These are phyloP conservation scores for Echinops telfairi DNA, from an alignment of 2,113 vertebrate genomes.

Conservation along the genomic window DNA sequence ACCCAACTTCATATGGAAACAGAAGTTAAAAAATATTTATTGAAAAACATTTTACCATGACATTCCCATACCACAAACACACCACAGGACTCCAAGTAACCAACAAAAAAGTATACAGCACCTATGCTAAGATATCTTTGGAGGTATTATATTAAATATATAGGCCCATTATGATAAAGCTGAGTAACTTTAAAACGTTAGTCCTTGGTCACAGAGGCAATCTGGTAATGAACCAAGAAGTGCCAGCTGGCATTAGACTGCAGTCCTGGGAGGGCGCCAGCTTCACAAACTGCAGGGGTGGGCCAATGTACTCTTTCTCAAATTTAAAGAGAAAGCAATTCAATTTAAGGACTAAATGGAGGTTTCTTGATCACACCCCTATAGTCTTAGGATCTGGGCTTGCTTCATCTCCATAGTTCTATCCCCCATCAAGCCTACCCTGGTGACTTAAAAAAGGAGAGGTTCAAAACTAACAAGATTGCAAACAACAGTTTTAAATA, in stretches of 20 bases:
- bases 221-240: conserved; percentile 70
- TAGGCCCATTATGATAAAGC: conserved; percentile 63
- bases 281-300: not conserved
- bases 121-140: conserved; percentile 82
- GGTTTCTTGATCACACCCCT: conserved; percentile 27
- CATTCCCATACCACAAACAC: conserved; percentile 80
- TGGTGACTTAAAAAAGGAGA: conserved; percentile 1
- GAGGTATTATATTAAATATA: conserved; percentile 78
- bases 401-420: conserved; percentile 2
- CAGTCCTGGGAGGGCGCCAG: conserved; percentile 41
- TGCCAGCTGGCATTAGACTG: conserved; percentile 78
- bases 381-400: not conserved
- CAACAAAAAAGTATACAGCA: conserved; percentile 71
- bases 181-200: conserved; percentile 68
- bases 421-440: not conserved
- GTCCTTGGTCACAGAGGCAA: conserved; percentile 69
- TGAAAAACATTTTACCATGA: conserved; percentile 80
- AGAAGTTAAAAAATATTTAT: conserved; percentile 82
- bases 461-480: conserved; percentile 46
- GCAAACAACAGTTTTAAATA: conserved; percentile 62
- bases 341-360: conserved; percentile 40
- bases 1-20: conserved; percentile 76
- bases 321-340: conserved; percentile 59
- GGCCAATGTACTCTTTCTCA: conserved; percentile 55
- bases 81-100: conserved; percentile 78